Conservation (phyloP, 2,888 invertebrate genomes). For the Drosophila anomalata region DNA sequence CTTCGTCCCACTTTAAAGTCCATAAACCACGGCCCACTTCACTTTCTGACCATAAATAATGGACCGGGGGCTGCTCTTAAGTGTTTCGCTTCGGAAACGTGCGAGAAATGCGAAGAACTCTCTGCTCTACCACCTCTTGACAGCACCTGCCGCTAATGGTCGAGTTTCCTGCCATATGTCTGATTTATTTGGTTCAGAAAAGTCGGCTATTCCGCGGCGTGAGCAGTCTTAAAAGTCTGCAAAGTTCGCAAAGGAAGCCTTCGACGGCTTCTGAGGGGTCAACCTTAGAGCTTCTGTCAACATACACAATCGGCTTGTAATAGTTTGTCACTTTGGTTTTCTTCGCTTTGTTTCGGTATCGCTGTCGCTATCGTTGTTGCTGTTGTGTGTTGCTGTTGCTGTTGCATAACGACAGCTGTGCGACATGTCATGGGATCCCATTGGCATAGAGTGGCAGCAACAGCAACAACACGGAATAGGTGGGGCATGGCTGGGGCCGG, state of each 20-base stretch:
- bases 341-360: slow-evolving; percentile 38
- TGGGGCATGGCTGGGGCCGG: slow-evolving; percentile 1
- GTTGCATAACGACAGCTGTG: slow-evolving; percentile 70
- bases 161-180: slow-evolving; percentile 35
- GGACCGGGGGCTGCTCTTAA: slow-evolving; percentile 35
- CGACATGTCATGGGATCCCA: slow-evolving; percentile 66
- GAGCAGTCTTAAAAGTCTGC: slow-evolving; percentile 4
- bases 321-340: slow-evolving; percentile 54
- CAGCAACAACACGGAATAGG: slow-evolving; percentile 20
- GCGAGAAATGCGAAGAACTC: slow-evolving; percentile 54
- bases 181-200: slow-evolving; percentile 57
- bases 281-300: slow-evolving; percentile 31
- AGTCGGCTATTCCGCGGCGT: slow-evolving; percentile 3
- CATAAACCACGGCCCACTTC: slow-evolving; percentile 51
- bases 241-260: neutral
- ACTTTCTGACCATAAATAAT: slow-evolving; percentile 66
- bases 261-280: slow-evolving; percentile 5
- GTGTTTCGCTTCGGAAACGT: slow-evolving; percentile 49
- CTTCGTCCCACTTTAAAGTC: slow-evolving; percentile 34
- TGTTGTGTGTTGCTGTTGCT: slow-evolving; percentile 29
- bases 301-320: slow-evolving; percentile 59
- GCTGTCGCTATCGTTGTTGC: slow-evolving; percentile 10
- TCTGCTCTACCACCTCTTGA: slow-evolving; percentile 13
- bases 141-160: slow-evolving; percentile 63
- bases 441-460: slow-evolving; percentile 10